Evolutionary conservation across 64 coral and sea anemone species (phyloP).

Genomic region (Stichodactyla mertensii): DNA sequence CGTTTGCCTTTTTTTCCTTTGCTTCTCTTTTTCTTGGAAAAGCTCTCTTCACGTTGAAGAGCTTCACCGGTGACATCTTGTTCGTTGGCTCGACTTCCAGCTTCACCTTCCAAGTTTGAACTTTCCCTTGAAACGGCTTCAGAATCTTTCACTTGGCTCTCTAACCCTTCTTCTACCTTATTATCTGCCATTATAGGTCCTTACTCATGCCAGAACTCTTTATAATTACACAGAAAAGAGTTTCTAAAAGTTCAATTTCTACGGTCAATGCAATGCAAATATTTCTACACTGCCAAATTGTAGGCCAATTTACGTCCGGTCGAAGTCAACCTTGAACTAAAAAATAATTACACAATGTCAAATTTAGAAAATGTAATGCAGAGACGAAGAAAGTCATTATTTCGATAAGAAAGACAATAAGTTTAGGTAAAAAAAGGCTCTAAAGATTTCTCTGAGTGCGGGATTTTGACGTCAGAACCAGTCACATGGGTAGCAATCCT

Average conservation of each 20-base stretch:
- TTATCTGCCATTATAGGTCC: neutral
- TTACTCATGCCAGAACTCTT: neutral
- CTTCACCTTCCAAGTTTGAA: neutral
- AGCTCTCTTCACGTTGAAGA: constrained; percentile 5
- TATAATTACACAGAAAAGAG: neutral
- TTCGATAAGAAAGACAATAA: neutral
- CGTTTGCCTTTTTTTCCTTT: neutral
- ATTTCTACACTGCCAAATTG: constrained; percentile 7
- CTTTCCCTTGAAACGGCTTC: neutral
- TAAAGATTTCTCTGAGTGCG: neutral
- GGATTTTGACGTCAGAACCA: neutral
- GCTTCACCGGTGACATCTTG: constrained; percentile 7
- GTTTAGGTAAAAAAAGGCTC: neutral
- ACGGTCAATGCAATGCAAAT: constrained; percentile 2
- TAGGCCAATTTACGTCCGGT: constrained; percentile 4
- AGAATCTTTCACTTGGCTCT: neutral
- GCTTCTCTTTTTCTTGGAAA: constrained; percentile 13
- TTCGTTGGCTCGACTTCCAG: neutral
- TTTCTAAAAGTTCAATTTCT: neutral
- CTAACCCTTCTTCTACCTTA: neutral
- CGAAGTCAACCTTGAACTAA: neutral
- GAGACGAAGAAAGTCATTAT: neutral
- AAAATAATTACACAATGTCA: neutral
- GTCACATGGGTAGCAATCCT: constrained; percentile 15
- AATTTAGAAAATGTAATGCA: neutral